Conservation (phyloP, 1,140 invertebrate species). For the Pygmarrhopalites habei region DNA sequence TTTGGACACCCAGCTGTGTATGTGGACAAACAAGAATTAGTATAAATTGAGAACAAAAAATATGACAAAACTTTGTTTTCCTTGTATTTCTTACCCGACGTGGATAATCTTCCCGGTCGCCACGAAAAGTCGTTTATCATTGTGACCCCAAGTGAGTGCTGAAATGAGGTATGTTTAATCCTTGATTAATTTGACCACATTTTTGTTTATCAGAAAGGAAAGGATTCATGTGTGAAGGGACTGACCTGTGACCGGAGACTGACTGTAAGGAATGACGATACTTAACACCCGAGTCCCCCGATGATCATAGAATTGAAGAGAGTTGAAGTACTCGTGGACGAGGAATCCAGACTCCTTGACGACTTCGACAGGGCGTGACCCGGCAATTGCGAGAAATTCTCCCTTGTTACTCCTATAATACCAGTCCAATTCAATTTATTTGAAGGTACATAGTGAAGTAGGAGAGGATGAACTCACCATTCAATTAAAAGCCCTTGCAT, state of each 20-base stretch:
- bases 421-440: too few relatives aligned
- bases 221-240: too few relatives aligned
- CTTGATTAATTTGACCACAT: too few relatives aligned
- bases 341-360: constrained; percentile 37
- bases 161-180: too few relatives aligned
- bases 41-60: not conserved
- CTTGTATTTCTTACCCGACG: too few relatives aligned
- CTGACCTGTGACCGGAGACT: constrained; percentile 3
- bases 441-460: too few relatives aligned
- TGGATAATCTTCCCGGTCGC: constrained; percentile 73
- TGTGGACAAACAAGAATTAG: constrained; percentile 64
- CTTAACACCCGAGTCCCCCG: constrained; percentile 65
- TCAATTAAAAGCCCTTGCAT: constrained; percentile 71
- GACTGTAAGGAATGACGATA: constrained; percentile 60
- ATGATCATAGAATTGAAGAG: constrained; percentile 72
- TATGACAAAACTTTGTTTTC: constrained; percentile 39
- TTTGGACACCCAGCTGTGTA: constrained; percentile 85
- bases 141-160: constrained; percentile 94
- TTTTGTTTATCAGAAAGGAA: not conserved
- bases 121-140: constrained; percentile 86
- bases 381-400: constrained; percentile 85
- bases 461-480: too few relatives aligned
- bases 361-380: constrained; percentile 49
- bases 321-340: constrained; percentile 54
- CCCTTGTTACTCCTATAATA: constrained; percentile 91